phyloP scores from a whole-genome alignment of 92 coral and sea anemone species.

The Ricordea florida region DNA sequence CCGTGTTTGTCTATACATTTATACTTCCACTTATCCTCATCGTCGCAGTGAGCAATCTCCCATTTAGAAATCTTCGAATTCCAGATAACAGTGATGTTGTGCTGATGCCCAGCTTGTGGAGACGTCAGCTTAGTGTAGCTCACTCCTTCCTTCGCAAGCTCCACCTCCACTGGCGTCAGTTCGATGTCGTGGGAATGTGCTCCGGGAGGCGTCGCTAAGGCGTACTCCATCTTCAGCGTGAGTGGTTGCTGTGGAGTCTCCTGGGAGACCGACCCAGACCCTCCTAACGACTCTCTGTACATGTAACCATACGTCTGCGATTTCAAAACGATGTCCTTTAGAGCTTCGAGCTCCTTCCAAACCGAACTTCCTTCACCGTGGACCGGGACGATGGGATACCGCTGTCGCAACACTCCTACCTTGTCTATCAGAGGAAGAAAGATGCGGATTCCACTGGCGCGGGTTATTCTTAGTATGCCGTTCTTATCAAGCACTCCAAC shows the following conservation, averaged over 20 bases:
- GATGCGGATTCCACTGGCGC: constrained; percentile 86
- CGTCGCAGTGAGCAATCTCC: too few relatives aligned
- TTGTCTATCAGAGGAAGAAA: constrained; percentile 61
- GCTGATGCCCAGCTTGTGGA: too few relatives aligned
- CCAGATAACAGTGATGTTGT: too few relatives aligned
- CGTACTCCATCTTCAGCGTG: constrained; percentile 37
- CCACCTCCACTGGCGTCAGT: constrained; percentile 45
- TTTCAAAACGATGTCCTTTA: constrained; percentile 64
- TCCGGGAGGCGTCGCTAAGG: constrained; percentile 45
- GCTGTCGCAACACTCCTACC: constrained; percentile 69
- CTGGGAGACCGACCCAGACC: constrained; percentile 61
- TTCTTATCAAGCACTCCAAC: constrained; percentile 70
- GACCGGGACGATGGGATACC: constrained; percentile 87
- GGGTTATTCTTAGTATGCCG: constrained; percentile 47
- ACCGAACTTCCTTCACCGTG: constrained; percentile 80
- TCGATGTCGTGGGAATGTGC: constrained; percentile 54
- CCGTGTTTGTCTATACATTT: too few relatives aligned
- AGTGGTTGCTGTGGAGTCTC: constrained; percentile 51
- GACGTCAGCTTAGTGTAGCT: too few relatives aligned
- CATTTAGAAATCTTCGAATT: too few relatives aligned
- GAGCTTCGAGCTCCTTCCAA: constrained; percentile 85
- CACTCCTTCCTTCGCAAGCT: constrained; percentile 14
- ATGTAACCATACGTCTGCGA: constrained; percentile 58
- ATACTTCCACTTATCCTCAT: too few relatives aligned
- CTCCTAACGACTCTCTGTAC: constrained; percentile 56